Percentiles rank a stretch among this genome's conserved stretches.
Evolutionary conservation across 2,888 invertebrate species (phyloP).

Genomic region (Latrodectus hesperus): DNA sequence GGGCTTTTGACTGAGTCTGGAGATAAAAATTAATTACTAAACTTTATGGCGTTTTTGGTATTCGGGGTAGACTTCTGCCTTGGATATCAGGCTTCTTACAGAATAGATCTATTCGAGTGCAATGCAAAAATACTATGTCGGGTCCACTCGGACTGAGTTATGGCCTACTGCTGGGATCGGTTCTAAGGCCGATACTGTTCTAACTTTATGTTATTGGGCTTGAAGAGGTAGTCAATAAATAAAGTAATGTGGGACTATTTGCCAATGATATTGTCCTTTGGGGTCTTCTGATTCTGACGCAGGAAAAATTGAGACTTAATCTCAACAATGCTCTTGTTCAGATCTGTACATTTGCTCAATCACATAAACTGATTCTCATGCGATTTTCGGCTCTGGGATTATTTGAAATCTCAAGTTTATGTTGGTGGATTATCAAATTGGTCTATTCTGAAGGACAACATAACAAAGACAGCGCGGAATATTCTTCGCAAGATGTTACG

Average conservation of each 20-base stretch:
- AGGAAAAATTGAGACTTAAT: too few species aligned
- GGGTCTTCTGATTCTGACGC: background rate
- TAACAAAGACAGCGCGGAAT: too few species aligned
- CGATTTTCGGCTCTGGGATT: too few species aligned
- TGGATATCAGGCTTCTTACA: constrained; percentile 16
- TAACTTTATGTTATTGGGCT: background rate
- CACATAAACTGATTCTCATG: too few species aligned
- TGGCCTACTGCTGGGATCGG: constrained; percentile 8
- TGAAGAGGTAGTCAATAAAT: background rate
- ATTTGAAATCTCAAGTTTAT: too few species aligned
- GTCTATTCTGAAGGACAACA: too few species aligned
- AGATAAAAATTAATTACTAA: constrained; percentile 11
- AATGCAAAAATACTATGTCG: background rate
- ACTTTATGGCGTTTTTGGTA: constrained; percentile 3
- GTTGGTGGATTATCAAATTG: too few species aligned
- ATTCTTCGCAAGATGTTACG: too few species aligned
- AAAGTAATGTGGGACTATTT: background rate
- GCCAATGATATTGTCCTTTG: constrained; percentile 12
- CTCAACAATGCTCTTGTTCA: too few species aligned
- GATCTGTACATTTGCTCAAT: too few species aligned
- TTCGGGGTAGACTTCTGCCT: background rate
- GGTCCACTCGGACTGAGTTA: background rate
- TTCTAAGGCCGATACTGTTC: constrained; percentile 16
- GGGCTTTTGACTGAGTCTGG: constrained; percentile 9
- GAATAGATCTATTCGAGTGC: background rate